Conservation (phyloP, 2,797 vertebrate genomes). For the Cyprinodon diabolis region DNA sequence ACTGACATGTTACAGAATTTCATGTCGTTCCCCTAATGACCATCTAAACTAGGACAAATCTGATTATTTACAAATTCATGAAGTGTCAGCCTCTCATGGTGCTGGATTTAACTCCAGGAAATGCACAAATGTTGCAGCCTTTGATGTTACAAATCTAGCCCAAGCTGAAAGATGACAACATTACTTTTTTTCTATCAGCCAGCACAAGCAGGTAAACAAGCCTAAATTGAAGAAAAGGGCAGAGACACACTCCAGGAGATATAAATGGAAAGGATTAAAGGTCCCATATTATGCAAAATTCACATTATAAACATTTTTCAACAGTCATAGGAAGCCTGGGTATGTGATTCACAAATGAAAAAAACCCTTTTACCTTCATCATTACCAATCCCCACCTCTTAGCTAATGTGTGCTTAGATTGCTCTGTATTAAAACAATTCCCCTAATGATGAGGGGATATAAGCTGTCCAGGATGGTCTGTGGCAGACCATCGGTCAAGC, state of each 20-base stretch:
- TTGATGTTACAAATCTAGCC: slow-evolving; percentile 10
- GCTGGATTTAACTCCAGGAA: slow-evolving; percentile 10
- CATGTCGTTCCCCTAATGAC: slow-evolving; percentile 28
- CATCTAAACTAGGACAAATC: slow-evolving; percentile 39
- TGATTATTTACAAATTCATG: slow-evolving; percentile 34
- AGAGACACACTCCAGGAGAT: background rate
- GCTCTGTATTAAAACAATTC: no score
- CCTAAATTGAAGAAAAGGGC: background rate
- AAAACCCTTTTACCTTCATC: no score
- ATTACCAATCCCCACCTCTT: no score
- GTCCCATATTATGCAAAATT: no score
- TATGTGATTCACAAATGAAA: no score
- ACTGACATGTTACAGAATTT: slow-evolving; percentile 26
- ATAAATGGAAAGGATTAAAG: no score
- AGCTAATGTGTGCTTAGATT: no score
- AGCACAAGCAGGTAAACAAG: background rate
- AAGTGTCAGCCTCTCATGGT: slow-evolving; percentile 8
- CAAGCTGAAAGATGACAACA: background rate
- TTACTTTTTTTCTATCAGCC: background rate
- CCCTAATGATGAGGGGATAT: no score
- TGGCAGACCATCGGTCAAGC: no score
- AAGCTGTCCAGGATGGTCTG: no score
- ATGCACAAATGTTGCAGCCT: slow-evolving; percentile 2
- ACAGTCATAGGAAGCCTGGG: no score
- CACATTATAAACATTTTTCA: no score